phyloP scores from a whole-genome alignment of 2,888 invertebrate genomes.

The Coleophora flavipennella region DNA sequence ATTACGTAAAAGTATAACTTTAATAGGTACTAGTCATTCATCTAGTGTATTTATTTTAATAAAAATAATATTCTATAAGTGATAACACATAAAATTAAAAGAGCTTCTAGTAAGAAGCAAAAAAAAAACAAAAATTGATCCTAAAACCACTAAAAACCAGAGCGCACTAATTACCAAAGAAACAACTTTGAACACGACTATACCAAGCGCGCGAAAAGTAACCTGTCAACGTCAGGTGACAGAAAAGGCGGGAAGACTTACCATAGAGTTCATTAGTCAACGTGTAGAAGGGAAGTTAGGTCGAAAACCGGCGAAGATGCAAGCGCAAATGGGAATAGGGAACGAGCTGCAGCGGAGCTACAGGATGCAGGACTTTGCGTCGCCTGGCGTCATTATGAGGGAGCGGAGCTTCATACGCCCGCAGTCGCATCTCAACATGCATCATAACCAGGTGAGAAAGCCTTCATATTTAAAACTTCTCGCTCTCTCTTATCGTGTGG shows the following conservation, averaged over 20 bases:
- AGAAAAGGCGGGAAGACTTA: slow-evolving; percentile 19
- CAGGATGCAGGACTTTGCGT: slow-evolving; percentile 70
- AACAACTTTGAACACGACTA: slow-evolving; percentile 12
- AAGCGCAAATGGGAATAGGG: slow-evolving; percentile 56
- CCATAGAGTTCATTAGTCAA: slow-evolving; percentile 4
- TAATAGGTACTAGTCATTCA: slow-evolving; percentile 69
- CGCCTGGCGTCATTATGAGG: slow-evolving; percentile 74
- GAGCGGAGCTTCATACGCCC: slow-evolving; percentile 81
- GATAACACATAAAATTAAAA: slow-evolving; percentile 22
- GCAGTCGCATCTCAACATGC: slow-evolving; percentile 72
- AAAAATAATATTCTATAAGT: slow-evolving; percentile 23
- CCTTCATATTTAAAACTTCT: too few species aligned
- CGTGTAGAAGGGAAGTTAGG: slow-evolving; percentile 1
- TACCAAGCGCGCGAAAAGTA: slow-evolving; percentile 5
- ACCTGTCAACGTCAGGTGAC: slow-evolving; percentile 7
- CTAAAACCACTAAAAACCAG: slow-evolving; percentile 21
- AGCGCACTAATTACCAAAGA: slow-evolving; percentile 47
- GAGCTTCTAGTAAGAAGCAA: slow-evolving; percentile 17
- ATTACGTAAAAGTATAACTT: slow-evolving; percentile 51
- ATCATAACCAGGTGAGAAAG: slow-evolving; percentile 61
- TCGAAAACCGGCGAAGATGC: slow-evolving; percentile 35
- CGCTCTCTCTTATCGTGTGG: too few species aligned
- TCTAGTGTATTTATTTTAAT: slow-evolving; percentile 67
- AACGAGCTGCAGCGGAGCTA: slow-evolving; percentile 65
- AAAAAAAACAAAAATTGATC: slow-evolving; percentile 11